Evolutionary conservation across 2,888 invertebrate genomes (phyloP), one percentile per base, ranked within the genome.

Genomic region (Synergus laeviventris): DNA sequence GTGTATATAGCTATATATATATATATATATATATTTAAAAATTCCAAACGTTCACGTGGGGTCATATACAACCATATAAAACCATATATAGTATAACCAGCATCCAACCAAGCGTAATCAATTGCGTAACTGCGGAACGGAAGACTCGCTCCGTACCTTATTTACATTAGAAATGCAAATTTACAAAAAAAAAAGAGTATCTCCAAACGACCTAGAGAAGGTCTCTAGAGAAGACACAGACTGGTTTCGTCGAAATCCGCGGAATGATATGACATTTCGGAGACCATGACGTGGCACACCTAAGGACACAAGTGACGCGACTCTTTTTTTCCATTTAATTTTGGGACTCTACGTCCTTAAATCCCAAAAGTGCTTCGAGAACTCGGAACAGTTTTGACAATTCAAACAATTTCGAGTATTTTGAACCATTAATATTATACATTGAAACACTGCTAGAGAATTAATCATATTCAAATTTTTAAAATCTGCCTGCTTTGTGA

Each of bases 141-240:
- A 24, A 59, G 59, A 5, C 59, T 0, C 24, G 24, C 14, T 14
- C 24, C 24, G 5, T 59, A 59, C 4, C 24, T 24, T 24, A 59
- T 24, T 59, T 59, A 21, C 14, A 14, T 59, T 59, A 59, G 14
- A 59, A 59, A 59, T 59, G 24, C 21, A 59, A 59, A 59, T 59
- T 59, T 14, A 59, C 14, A 31, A 59, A 59, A 24, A 59, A 31
- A 59, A 59, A 24, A 59, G 5, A 59, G 5, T 59, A 59, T 59
- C 24, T 59, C 59, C 24, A 59, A 75, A 78, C 79, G 78, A 76
- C 79, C 78, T 78, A 78, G 78, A 80, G 78, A 79, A 79, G 79
- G 79, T 78, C 79, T 73, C 54, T 24, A 39, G 39, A 49, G 42
- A 64, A 61, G 36, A 8, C 18, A 1, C 39, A 4, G 21, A 42